Conservation (phyloP, 2,113 vertebrate genomes). For the Periophthalmodon schlosseri region DNA sequence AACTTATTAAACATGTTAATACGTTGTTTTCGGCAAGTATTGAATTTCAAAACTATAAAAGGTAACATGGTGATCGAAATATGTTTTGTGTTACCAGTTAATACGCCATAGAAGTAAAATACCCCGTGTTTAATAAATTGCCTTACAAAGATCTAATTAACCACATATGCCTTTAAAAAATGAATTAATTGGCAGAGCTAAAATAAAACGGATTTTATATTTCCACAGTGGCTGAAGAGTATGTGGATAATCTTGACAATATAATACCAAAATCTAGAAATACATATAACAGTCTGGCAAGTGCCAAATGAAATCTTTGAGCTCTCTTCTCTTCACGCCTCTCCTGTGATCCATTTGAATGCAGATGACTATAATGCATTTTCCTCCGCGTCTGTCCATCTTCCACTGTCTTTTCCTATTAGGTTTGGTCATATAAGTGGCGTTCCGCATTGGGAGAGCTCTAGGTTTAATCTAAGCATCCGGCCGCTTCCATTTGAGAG, state of each 20-base stretch:
- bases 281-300: not conserved
- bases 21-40: no score
- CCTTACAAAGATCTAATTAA: no score
- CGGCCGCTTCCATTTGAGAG: not conserved
- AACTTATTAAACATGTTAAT: no score
- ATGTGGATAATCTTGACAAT: not conserved
- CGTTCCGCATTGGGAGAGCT: constrained; percentile 10
- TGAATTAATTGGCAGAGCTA: no score
- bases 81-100: no score
- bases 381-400: not conserved
- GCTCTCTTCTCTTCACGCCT: not conserved
- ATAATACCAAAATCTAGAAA: not conserved
- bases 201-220: not conserved
- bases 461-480: constrained; percentile 14
- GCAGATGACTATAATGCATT: constrained; percentile 43
- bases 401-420: constrained; percentile 32
- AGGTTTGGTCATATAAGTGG: constrained; percentile 26
- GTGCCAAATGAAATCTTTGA: not conserved
- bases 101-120: no score
- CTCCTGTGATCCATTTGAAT: constrained; percentile 32
- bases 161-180: no score
- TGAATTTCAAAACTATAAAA: no score
- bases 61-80: no score
- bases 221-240: not conserved
- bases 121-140: no score